These are phyloP conservation scores for Mactra quadrangularis DNA, from an alignment of 1,140 invertebrate species.

Conservation along the genomic window DNA sequence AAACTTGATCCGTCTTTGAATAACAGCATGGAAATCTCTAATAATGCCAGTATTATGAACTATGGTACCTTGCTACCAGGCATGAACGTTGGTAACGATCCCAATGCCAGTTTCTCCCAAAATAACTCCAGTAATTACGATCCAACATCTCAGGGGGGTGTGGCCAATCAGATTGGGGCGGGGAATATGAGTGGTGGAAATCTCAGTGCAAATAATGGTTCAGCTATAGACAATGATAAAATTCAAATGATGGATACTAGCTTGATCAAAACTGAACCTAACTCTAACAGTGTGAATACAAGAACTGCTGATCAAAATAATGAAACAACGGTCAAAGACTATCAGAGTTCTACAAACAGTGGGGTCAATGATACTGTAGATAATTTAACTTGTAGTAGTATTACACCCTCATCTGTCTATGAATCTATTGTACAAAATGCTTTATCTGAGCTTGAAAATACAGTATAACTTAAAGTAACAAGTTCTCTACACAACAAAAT, in stretches of 20 bases:
- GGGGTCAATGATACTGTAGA: too few relatives aligned
- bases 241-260: not conserved
- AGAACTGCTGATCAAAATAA: too few relatives aligned
- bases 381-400: too few relatives aligned
- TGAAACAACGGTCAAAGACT: too few relatives aligned
- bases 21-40: too few relatives aligned
- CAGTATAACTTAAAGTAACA: not conserved
- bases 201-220: not conserved
- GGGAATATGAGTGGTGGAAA: not conserved
- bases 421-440: constrained; percentile 18
- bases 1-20: not conserved
- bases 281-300: too few relatives aligned
- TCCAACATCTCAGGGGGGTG: not conserved
- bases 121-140: not conserved
- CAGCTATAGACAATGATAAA: not conserved
- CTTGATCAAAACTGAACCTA: too few relatives aligned
- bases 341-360: too few relatives aligned
- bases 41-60: constrained; percentile 2
- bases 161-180: not conserved
- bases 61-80: not conserved
- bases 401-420: constrained; percentile 6
- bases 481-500: too few relatives aligned
- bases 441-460: constrained; percentile 9
- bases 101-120: not conserved
- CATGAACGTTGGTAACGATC: not conserved